phyloP scores from a whole-genome alignment of 1,140 invertebrate species.

The Octopus bimaculoides region DNA sequence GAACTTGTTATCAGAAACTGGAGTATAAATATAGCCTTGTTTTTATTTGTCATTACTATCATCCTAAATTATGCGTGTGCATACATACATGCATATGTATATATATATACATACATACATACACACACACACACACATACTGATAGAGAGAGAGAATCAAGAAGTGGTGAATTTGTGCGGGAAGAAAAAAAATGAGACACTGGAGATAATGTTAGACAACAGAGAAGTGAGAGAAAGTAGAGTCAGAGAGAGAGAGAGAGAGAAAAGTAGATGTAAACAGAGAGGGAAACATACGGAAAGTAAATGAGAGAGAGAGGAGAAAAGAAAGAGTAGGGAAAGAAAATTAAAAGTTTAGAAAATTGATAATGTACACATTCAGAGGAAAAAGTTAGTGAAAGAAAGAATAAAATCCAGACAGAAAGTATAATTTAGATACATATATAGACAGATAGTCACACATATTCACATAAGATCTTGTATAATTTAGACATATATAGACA shows the following conservation, averaged over 20 bases:
- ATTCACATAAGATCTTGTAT: too few relatives aligned
- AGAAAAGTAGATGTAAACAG: not conserved
- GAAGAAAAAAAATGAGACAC: constrained; percentile 18
- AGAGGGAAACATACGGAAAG: not conserved
- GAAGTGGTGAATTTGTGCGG: constrained; percentile 53
- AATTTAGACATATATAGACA: too few relatives aligned
- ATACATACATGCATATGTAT: not conserved
- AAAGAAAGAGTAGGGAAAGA: not conserved
- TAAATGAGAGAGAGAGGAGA: not conserved
- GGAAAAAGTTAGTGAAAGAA: too few relatives aligned
- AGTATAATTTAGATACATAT: too few relatives aligned
- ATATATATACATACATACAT: constrained; percentile 21
- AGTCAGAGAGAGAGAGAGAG: not conserved
- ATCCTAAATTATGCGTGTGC: not conserved
- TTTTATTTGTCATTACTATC: too few relatives aligned
- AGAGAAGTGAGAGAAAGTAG: not conserved
- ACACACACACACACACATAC: constrained; percentile 64
- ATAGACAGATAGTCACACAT: too few relatives aligned
- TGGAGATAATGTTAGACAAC: constrained; percentile 11
- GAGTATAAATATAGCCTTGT: too few relatives aligned
- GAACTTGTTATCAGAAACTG: too few relatives aligned
- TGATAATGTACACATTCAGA: too few relatives aligned
- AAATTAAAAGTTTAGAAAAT: too few relatives aligned
- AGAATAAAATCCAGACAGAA: too few relatives aligned
- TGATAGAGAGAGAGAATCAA: constrained; percentile 64